phyloP scores from a whole-genome alignment of 2,888 invertebrate genomes.

The Matsumyia berberina region DNA sequence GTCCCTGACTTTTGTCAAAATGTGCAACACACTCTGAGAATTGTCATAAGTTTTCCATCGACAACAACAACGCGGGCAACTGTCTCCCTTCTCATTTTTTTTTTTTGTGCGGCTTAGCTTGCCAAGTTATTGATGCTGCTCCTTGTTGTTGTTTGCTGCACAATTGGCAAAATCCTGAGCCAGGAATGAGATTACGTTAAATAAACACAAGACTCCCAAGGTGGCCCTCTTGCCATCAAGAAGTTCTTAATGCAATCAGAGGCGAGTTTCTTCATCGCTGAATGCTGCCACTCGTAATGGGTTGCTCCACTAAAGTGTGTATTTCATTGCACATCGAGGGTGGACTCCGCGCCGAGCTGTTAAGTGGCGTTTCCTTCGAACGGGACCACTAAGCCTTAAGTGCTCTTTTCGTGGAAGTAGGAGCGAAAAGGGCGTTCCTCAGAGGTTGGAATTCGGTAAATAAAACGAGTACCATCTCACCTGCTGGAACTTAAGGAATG shows the following conservation, averaged over 20 bases:
- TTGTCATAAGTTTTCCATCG: constrained; percentile 62
- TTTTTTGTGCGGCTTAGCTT: constrained; percentile 23
- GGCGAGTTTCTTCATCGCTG: constrained; percentile 61
- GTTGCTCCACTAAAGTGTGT: constrained; percentile 67
- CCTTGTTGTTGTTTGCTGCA: constrained; percentile 45
- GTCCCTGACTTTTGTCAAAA: constrained; percentile 39
- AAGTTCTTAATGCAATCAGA: constrained; percentile 72
- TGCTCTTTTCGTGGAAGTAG: constrained; percentile 63
- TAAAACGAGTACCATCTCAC: constrained; percentile 50
- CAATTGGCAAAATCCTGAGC: constrained; percentile 33
- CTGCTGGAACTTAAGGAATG: constrained; percentile 45
- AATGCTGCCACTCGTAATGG: constrained; percentile 58
- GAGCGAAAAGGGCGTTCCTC: constrained; percentile 25
- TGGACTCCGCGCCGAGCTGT: constrained; percentile 47
- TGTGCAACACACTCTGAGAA: constrained; percentile 64
- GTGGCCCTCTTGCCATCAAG: constrained; percentile 33
- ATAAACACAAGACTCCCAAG: constrained; percentile 60
- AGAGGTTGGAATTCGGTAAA: constrained; percentile 52
- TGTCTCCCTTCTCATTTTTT: constrained; percentile 22
- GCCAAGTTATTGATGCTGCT: constrained; percentile 64
- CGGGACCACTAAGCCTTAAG: constrained; percentile 58
- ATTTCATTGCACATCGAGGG: constrained; percentile 70
- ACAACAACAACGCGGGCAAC: constrained; percentile 3
- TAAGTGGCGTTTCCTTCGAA: constrained; percentile 54
- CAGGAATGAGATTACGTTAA: constrained; percentile 65